Percentiles rank a stretch among this genome's conserved stretches.
These are phyloP conservation scores for Hypselothyrea guttata DNA, from an alignment of 2,888 invertebrate species.

Conservation along the genomic window DNA sequence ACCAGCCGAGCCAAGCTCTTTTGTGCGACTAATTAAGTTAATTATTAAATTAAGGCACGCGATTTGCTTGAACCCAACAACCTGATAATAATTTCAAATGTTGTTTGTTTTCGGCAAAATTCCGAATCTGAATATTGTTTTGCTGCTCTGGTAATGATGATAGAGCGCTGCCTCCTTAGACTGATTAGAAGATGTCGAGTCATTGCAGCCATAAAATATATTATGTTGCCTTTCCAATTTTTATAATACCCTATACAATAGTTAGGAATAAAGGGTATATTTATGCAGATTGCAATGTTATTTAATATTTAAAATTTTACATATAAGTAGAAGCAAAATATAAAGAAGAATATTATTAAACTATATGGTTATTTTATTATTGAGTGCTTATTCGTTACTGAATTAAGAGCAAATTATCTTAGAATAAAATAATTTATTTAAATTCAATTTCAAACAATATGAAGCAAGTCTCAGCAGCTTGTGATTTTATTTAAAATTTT, in stretches of 20 bases:
- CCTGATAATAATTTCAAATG: conserved; percentile 59
- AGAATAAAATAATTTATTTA: too few species aligned
- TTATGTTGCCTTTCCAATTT: conserved; percentile 58
- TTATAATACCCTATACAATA: conserved; percentile 36
- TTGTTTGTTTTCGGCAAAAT: conserved; percentile 41
- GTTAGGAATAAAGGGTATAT: neutral
- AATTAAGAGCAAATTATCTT: too few species aligned
- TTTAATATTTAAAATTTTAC: too few species aligned
- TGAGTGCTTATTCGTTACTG: too few species aligned
- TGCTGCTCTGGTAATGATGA: conserved; percentile 26
- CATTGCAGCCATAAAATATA: conserved; percentile 54
- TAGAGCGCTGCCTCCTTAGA: conserved; percentile 31
- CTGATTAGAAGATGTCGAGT: conserved; percentile 66
- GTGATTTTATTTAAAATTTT: too few species aligned
- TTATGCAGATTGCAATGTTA: neutral
- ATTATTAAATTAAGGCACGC: conserved; percentile 69
- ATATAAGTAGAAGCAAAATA: too few species aligned
- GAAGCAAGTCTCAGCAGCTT: too few species aligned
- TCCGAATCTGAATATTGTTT: conserved; percentile 50
- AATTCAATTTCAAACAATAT: too few species aligned
- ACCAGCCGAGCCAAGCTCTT: conserved; percentile 38
- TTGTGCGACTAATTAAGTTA: conserved; percentile 65
- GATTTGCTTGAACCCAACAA: conserved; percentile 59
- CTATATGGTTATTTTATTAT: too few species aligned
- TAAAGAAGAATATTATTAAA: too few species aligned